Percentiles rank a stretch among this genome's conserved stretches.
Conservation (phyloP, 2,113 vertebrate species). For the Nestor notabilis region DNA sequence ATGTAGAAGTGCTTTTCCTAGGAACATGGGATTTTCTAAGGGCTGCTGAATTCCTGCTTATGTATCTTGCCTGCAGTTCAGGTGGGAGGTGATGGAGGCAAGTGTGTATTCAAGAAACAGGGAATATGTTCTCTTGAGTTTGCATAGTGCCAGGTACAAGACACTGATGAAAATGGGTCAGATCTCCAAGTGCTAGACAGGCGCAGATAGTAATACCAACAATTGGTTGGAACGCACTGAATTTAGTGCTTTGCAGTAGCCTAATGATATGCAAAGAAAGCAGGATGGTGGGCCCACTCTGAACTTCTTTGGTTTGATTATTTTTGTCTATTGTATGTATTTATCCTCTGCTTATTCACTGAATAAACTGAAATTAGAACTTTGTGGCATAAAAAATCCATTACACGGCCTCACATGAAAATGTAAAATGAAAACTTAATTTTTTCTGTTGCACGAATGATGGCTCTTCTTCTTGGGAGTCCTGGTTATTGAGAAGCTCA, state of each 20-base stretch:
- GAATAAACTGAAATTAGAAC: neutral
- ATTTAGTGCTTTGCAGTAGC: neutral
- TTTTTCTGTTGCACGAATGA: neutral
- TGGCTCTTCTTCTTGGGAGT: neutral
- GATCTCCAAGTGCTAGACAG: neutral
- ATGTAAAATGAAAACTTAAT: neutral
- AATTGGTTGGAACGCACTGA: neutral
- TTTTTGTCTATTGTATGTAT: neutral
- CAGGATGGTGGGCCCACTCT: neutral
- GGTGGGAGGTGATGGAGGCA: neutral
- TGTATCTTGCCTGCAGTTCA: neutral
- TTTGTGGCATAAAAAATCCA: neutral
- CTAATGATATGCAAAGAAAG: neutral
- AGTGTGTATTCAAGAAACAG: neutral
- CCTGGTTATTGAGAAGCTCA: neutral
- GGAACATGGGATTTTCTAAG: neutral
- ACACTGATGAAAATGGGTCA: neutral
- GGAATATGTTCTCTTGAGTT: neutral
- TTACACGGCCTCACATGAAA: neutral
- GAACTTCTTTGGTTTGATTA: neutral
- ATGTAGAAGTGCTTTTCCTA: neutral
- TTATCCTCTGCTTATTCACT: neutral
- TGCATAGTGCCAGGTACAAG: neutral
- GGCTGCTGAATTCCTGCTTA: neutral
- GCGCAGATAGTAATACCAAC: neutral